These are phyloP conservation scores for Cephus pygmeus DNA, from an alignment of 2,888 invertebrate genomes.

Conservation along the genomic window DNA sequence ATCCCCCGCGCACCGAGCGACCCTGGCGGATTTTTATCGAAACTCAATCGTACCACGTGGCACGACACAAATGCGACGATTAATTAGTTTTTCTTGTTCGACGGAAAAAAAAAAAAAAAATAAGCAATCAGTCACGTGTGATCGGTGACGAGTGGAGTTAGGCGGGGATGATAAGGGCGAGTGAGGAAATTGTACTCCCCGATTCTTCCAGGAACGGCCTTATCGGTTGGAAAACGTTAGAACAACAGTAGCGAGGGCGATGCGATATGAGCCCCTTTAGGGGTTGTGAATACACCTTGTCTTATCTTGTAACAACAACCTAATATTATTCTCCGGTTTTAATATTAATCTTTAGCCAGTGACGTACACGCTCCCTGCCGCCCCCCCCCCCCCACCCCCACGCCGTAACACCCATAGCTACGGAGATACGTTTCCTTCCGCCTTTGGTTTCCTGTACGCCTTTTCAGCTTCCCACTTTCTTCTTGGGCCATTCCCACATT, in stretches of 20 bases:
- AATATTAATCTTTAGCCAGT: neutral
- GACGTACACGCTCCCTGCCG: neutral
- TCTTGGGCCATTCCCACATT: too few relatives aligned
- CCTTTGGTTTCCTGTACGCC: too few relatives aligned
- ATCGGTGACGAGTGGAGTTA: too few relatives aligned
- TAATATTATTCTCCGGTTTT: neutral
- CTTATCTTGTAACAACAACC: conserved; percentile 4
- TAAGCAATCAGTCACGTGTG: too few relatives aligned
- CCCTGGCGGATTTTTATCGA: neutral
- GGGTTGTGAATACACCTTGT: conserved; percentile 1
- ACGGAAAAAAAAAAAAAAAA: too few relatives aligned
- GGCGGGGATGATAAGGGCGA: neutral
- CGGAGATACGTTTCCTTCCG: too few relatives aligned
- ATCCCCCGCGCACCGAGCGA: neutral
- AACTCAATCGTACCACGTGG: too few relatives aligned
- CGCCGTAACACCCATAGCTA: too few relatives aligned
- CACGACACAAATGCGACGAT: too few relatives aligned
- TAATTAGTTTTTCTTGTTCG: too few relatives aligned
- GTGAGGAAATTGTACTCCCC: neutral
- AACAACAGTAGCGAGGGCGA: conserved; percentile 1
- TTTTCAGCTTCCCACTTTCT: too few relatives aligned
- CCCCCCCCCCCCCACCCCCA: too few relatives aligned
- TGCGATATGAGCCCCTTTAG: neutral
- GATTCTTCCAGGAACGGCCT: neutral
- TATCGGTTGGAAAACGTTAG: neutral